Conservation (phyloP, 2,797 vertebrate genomes). For the Tokudaia tokunoshimensis region DNA sequence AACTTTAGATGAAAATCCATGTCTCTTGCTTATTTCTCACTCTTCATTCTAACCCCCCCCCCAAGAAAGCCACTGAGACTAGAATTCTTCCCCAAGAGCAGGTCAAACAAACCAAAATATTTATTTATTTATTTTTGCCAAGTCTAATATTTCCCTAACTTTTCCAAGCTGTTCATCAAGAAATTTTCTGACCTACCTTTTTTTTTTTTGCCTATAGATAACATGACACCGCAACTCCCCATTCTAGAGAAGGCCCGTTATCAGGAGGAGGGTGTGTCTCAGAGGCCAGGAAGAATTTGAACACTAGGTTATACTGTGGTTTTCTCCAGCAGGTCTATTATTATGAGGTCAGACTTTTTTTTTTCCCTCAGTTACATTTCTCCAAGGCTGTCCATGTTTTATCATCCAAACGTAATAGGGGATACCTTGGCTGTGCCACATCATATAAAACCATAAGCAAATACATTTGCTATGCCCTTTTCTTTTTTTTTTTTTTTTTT, state of each 20-base stretch:
- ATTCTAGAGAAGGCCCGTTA: not conserved
- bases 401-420: not conserved
- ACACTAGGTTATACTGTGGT: not conserved
- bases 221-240: not conserved
- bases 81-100: not conserved
- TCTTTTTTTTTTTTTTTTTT: too few relatives aligned
- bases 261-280: not conserved
- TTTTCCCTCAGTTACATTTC: accelerated
- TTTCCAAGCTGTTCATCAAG: not conserved
- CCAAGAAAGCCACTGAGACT: not conserved
- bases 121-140: not conserved
- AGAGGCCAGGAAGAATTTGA: not conserved
- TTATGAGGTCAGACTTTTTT: not conserved
- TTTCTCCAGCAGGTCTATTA: not conserved
- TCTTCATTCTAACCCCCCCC: not conserved
- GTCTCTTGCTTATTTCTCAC: not conserved
- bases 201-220: not conserved
- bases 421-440: not conserved
- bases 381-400: not conserved
- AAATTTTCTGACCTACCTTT: not conserved
- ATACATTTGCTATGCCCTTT: too few relatives aligned
- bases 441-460: not conserved
- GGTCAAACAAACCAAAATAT: not conserved
- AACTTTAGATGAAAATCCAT: not conserved
- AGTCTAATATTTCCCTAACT: not conserved